Evolutionary conservation across 2,113 vertebrate genomes (phyloP), one percentile per base, ranked within the genome.

Genomic region (Syrrhaptes paradoxus): DNA sequence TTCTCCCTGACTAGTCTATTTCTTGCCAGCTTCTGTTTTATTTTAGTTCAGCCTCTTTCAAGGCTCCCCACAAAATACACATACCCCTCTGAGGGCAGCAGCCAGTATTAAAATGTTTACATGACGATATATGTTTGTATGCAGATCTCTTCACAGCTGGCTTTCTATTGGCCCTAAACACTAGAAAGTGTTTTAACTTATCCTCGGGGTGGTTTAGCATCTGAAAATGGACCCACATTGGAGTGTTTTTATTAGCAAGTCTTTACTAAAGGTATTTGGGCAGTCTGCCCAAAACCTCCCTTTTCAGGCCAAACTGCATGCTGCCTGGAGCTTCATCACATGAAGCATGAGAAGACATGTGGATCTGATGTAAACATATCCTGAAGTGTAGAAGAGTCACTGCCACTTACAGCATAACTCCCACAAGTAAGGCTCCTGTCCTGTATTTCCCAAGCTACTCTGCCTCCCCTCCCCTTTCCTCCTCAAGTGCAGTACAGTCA

Each of bases 221-320:
- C 74, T 94, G 87, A 84, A 94, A 82, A 85, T 59, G 67, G 72
- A 90, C 82, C 88, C 94, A 90, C 82, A 74, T 14, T 58, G 59
- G 32, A 93, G 48, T 71, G 52, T 88, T 94, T 91, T 83, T 86
- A 74, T 95, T 96, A 91, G 67, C n/a, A 77, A 83, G 34, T 74
- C 46, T 83, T 83, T 74, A 62, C n/a, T 59, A 38, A 85, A 90
- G n/a, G 48, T 80, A 77, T 79, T 95, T 96, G 55, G 75, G 75
- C 82, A 71, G 11, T 57, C 46, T 77, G 63, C 75, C 87, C 24
- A 28, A 66, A 83, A 4, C 13, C 32, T 85, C 29, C 63, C 46
- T 83, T 90, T 94, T 93, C 52, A 80, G 55, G 67, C 41, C 66
- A 93, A 66, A 80, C 26, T 70, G 29, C 57, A 38, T 4, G 17